Evolutionary conservation across 2,888 invertebrate species (phyloP), one percentile per base, ranked within the genome.

Genomic region (Sphecodes monilicornis): DNA sequence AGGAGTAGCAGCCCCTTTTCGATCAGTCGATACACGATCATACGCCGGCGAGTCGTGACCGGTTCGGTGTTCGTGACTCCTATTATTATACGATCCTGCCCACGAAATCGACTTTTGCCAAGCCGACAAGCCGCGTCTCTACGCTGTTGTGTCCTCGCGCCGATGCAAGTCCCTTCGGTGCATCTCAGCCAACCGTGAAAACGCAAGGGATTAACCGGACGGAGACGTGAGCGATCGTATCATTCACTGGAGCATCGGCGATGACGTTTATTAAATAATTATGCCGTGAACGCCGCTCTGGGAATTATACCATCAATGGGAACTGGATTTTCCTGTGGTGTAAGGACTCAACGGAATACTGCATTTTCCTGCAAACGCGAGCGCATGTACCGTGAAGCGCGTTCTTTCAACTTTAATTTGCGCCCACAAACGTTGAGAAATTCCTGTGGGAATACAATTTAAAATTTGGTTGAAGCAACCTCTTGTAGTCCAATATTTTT

Each of bases 41-140:
- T 69, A 79, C 80, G 16, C 50, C 57, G 71, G 66, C 75, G 10
- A 57, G 36, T 87, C 90, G 84, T 88, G 86, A 85, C 74, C 78
- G 57, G 57, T 13, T 66, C 72, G 46, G 64, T 22, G 66, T 82
- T 86, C 89, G 84, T 85, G 85, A 85, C 81, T 90, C 76, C 85
- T 73, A 82, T 90, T 86, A 89, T 86, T 83, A 83, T 68, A 80
- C 60, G 26, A 54, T 76, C 60, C 78, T 82, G 84, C 80, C 86
- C 71, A 87, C 80, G 32, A 64, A 64, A 64, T 32, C 64, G 64
- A 64, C 57, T 57, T 57, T 57, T 57, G 26, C 57, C 26, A 57
- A 57, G 57, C 57, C 57, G 57, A 13, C 57, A 11, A 54, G 54
- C 54, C 13, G 57, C 57, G 13, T 57, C 57, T 3, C 57, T 3